phyloP scores from a whole-genome alignment of 2,888 invertebrate species.

The Morpho achilles region DNA sequence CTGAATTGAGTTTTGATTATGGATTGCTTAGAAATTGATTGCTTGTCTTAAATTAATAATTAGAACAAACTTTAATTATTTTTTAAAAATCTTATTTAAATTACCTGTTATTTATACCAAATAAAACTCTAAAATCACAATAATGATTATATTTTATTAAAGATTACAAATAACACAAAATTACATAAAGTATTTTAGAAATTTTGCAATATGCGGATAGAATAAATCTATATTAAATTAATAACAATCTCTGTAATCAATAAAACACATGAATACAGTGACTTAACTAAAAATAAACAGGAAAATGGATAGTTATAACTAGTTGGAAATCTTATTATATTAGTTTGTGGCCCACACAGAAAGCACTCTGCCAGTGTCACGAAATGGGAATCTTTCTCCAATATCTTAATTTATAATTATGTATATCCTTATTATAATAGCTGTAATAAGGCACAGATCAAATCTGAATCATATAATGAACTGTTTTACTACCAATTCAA shows the following conservation, averaged over 20 bases:
- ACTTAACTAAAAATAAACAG: too few relatives aligned
- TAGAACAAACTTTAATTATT: background rate
- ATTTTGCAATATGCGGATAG: background rate
- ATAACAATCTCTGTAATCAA: background rate
- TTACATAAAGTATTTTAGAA: background rate
- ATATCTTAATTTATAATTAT: too few relatives aligned
- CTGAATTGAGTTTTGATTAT: slow-evolving; percentile 49
- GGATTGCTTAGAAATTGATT: slow-evolving; percentile 3
- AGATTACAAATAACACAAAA: background rate
- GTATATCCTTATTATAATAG: too few relatives aligned
- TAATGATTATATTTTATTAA: slow-evolving; percentile 4
- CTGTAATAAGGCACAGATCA: too few relatives aligned
- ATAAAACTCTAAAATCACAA: slow-evolving; percentile 7
- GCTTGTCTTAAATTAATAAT: background rate
- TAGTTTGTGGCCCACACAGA: too few relatives aligned
- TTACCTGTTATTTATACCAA: background rate
- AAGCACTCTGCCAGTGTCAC: too few relatives aligned
- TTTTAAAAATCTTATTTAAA: background rate
- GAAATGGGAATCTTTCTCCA: too few relatives aligned
- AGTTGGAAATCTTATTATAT: too few relatives aligned
- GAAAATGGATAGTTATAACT: too few relatives aligned
- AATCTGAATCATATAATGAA: too few relatives aligned
- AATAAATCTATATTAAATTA: slow-evolving; percentile 1
- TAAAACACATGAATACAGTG: too few relatives aligned
- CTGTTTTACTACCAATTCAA: too few relatives aligned